These are phyloP conservation scores for Dreissena polymorpha DNA, from an alignment of 1,140 invertebrate genomes.

Conservation along the genomic window DNA sequence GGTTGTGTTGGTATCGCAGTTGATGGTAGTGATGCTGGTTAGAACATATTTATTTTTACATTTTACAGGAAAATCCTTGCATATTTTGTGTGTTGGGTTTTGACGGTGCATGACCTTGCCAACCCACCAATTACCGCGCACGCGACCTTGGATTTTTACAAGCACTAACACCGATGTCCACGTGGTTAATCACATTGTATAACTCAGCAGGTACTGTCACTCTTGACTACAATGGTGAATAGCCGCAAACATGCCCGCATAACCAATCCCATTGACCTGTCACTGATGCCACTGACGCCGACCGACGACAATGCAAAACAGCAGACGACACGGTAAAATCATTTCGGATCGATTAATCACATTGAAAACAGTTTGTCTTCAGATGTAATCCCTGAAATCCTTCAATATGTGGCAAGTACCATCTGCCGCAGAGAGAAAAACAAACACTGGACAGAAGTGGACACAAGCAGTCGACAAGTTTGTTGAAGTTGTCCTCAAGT, in stretches of 20 bases:
- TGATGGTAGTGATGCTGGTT: no score
- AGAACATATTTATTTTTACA: no score
- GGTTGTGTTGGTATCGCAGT: no score
- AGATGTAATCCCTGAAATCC: background rate
- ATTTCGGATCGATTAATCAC: constrained; percentile 1
- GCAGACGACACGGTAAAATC: background rate
- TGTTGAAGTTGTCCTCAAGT: background rate
- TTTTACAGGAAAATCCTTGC: no score
- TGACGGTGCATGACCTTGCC: background rate
- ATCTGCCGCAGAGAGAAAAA: background rate
- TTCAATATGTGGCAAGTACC: background rate
- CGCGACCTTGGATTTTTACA: background rate
- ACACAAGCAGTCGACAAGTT: background rate
- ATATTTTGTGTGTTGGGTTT: no score
- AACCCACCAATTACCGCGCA: background rate
- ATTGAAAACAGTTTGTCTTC: background rate
- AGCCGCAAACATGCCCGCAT: no score
- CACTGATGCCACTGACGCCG: background rate
- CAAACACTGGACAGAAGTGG: constrained; percentile 1
- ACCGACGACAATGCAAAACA: background rate
- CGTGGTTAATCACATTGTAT: background rate
- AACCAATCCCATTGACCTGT: background rate
- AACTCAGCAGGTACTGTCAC: background rate
- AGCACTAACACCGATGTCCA: background rate
- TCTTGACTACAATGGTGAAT: no score